phyloP scores from a whole-genome alignment of 2,797 vertebrate genomes.

The Limnodromus scolopaceus region DNA sequence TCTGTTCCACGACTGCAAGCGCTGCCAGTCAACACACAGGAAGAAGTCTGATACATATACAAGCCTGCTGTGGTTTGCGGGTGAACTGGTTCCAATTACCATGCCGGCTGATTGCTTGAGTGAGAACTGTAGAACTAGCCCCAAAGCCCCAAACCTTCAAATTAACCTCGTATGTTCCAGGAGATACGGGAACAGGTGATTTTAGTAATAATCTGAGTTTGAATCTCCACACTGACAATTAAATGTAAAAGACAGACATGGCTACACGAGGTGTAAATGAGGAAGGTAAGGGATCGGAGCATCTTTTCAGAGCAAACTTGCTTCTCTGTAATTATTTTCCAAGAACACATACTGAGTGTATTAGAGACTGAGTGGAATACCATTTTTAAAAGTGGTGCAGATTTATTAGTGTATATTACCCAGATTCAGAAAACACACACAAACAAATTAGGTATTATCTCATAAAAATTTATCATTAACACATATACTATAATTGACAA shows the following conservation, averaged over 20 bases:
- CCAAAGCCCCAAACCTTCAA: background rate
- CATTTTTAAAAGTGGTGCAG: background rate
- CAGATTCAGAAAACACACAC: background rate
- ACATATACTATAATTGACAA: background rate
- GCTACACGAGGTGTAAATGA: background rate
- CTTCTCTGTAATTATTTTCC: background rate
- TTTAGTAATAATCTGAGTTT: background rate
- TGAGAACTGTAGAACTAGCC: conserved; percentile 7
- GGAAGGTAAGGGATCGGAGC: background rate
- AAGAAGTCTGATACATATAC: background rate
- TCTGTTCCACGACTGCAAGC: background rate
- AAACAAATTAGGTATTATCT: background rate
- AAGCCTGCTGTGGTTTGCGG: conserved; percentile 50
- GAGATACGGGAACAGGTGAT: background rate
- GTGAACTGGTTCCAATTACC: conserved; percentile 54
- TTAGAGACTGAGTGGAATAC: background rate
- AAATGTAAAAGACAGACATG: background rate
- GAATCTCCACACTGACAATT: background rate
- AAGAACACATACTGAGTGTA: background rate
- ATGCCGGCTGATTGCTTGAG: background rate
- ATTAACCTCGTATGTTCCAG: background rate
- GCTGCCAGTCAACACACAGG: background rate
- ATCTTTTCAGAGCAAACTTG: background rate
- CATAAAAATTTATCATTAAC: background rate
- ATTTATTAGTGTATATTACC: background rate